Conservation (phyloP, 2,888 invertebrate species). For the Anodontia alba region DNA sequence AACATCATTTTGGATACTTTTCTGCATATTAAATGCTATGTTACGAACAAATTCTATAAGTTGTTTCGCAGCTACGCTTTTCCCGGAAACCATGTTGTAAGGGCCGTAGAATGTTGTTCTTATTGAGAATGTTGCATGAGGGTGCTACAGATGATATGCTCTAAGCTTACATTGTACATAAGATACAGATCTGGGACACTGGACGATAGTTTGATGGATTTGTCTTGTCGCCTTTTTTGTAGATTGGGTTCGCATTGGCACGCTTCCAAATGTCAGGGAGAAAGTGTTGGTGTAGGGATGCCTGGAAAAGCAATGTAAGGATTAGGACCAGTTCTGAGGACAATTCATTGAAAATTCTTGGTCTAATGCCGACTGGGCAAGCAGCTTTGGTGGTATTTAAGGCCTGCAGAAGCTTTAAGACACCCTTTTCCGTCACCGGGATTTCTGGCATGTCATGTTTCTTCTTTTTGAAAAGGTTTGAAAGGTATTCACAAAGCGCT, state of each 20-base stretch:
- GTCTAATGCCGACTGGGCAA: background rate
- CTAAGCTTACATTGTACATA: background rate
- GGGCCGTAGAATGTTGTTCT: conserved; percentile 10
- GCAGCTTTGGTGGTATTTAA: background rate
- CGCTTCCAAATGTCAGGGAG: conserved; percentile 13
- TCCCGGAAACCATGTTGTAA: conserved; percentile 20
- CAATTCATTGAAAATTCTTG: conserved; percentile 3
- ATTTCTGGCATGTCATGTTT: conserved; percentile 12
- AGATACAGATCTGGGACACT: conserved; percentile 7
- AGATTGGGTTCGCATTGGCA: background rate
- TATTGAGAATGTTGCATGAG: conserved; percentile 4
- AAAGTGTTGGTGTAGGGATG: background rate
- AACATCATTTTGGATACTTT: conserved; percentile 14
- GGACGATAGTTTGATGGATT: conserved; percentile 6
- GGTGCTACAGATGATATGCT: conserved; percentile 13
- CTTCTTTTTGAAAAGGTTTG: background rate
- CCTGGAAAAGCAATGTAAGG: background rate
- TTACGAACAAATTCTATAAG: conserved; percentile 10
- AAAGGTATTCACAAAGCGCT: background rate
- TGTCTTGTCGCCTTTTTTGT: conserved; percentile 14
- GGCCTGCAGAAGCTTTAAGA: background rate
- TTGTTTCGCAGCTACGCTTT: conserved; percentile 18
- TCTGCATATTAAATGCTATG: conserved; percentile 18
- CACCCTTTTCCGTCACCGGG: background rate
- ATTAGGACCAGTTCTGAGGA: conserved; percentile 4